A percentile compares a stretch with the other conserved stretches of the same genome.
Conservation (phyloP, 53 echinoderm and acorn worm species). For the Temnopleurus reevesii region DNA sequence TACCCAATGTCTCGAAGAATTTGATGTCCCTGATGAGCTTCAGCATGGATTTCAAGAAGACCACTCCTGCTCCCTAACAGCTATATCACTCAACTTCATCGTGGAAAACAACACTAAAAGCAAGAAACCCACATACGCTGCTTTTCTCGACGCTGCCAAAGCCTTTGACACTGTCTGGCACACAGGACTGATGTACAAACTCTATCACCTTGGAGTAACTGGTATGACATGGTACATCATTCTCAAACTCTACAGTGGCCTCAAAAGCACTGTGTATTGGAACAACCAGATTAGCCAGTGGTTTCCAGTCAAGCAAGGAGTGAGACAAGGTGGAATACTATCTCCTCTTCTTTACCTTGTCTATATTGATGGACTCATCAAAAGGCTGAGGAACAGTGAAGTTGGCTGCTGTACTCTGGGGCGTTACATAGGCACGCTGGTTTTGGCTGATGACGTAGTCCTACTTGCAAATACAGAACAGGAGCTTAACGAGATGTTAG, state of each 20-base stretch:
- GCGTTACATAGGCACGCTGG: too few relatives aligned
- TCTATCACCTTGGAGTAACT: background rate
- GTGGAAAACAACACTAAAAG: background rate
- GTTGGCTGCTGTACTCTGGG: too few relatives aligned
- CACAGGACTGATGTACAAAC: too few relatives aligned
- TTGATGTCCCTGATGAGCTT: background rate
- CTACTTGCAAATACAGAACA: too few relatives aligned
- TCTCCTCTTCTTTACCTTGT: background rate
- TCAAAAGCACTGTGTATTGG: background rate
- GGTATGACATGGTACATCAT: background rate
- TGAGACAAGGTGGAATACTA: background rate
- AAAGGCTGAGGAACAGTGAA: too few relatives aligned
- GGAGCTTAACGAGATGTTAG: too few relatives aligned
- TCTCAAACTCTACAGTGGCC: background rate
- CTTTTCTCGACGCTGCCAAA: background rate
- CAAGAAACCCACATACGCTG: background rate
- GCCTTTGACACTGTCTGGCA: background rate
- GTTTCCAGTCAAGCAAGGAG: background rate
- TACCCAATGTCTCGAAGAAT: background rate
- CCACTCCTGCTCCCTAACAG: background rate
- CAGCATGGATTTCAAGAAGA: slow-evolving; percentile 5
- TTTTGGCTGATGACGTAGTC: too few relatives aligned
- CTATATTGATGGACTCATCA: too few relatives aligned
- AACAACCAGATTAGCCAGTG: background rate
- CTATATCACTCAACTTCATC: slow-evolving; percentile 1